phyloP scores from a whole-genome alignment of 2,797 vertebrate genomes.

The Crocodylus rhombifer region DNA sequence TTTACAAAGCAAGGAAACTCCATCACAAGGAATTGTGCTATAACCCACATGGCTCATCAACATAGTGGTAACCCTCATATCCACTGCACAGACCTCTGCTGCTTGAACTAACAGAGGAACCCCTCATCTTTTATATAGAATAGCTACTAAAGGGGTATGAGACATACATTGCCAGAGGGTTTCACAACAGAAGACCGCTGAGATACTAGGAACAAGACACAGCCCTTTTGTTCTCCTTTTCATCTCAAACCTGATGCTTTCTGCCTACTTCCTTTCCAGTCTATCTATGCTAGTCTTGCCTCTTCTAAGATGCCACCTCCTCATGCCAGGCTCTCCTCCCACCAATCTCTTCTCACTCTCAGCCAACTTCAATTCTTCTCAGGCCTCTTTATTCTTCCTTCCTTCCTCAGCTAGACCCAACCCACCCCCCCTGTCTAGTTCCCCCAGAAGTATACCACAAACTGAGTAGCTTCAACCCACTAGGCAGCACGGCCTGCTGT shows the following conservation, averaged over 20 bases:
- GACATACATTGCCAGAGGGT: background rate
- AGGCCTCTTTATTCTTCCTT: background rate
- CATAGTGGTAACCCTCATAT: background rate
- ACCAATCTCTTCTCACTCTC: background rate
- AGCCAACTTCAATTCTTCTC: background rate
- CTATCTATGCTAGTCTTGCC: background rate
- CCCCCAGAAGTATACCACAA: too few relatives aligned
- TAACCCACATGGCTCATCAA: background rate
- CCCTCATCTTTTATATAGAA: background rate
- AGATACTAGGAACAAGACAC: background rate
- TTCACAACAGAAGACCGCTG: background rate
- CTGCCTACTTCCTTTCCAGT: background rate
- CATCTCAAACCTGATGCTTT: background rate
- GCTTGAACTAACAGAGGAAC: background rate
- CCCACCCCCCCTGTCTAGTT: too few relatives aligned
- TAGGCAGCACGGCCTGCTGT: too few relatives aligned
- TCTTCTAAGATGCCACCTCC: background rate
- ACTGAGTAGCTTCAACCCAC: too few relatives aligned
- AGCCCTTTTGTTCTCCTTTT: background rate
- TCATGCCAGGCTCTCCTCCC: background rate
- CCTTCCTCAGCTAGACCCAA: background rate
- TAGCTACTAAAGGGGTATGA: background rate
- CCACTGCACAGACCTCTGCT: background rate
- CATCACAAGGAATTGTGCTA: background rate
- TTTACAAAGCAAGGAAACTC: background rate